phyloP scores from a whole-genome alignment of 2,797 vertebrate genomes.

The Anguilla anguilla region DNA sequence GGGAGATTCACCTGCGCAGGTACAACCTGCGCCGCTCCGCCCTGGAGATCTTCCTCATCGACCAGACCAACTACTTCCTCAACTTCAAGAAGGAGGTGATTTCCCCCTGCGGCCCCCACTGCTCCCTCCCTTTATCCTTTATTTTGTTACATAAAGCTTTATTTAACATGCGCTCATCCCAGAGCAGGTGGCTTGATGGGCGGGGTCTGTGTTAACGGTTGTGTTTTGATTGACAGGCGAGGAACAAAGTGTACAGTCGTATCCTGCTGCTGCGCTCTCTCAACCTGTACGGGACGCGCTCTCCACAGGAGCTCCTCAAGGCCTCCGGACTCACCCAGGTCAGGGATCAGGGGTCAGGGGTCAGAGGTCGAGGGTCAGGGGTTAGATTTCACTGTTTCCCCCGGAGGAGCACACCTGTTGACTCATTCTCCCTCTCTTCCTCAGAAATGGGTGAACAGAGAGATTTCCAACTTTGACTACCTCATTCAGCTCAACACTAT shows the following conservation, averaged over 20 bases:
- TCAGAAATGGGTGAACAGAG: constrained; percentile 97
- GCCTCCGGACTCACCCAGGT: constrained; percentile 95
- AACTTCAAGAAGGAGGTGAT: constrained; percentile 95
- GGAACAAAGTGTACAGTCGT: constrained; percentile 92
- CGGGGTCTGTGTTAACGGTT: background rate
- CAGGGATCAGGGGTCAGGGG: constrained; percentile 57
- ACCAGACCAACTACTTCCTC: constrained; percentile 96
- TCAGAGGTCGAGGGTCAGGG: constrained; percentile 49
- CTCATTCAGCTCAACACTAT: constrained; percentile 98
- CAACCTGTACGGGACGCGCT: constrained; percentile 86
- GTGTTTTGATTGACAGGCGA: constrained; percentile 70
- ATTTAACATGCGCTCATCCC: background rate
- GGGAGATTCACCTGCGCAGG: constrained; percentile 90
- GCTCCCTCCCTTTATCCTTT: too few relatives aligned
- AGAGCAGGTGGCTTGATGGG: background rate
- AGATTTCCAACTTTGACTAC: constrained; percentile 98
- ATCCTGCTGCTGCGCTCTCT: constrained; percentile 87
- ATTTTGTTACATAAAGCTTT: background rate
- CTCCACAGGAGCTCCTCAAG: constrained; percentile 92
- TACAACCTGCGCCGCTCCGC: constrained; percentile 94
- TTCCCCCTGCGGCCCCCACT: background rate
- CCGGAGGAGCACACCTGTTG: background rate
- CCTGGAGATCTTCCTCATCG: constrained; percentile 94
- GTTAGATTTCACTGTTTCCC: background rate
- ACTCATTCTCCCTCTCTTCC: constrained; percentile 1